Evolutionary conservation across 2,888 invertebrate genomes (phyloP), one percentile per base, ranked within the genome.

Genomic region (Erebia epiphron): DNA sequence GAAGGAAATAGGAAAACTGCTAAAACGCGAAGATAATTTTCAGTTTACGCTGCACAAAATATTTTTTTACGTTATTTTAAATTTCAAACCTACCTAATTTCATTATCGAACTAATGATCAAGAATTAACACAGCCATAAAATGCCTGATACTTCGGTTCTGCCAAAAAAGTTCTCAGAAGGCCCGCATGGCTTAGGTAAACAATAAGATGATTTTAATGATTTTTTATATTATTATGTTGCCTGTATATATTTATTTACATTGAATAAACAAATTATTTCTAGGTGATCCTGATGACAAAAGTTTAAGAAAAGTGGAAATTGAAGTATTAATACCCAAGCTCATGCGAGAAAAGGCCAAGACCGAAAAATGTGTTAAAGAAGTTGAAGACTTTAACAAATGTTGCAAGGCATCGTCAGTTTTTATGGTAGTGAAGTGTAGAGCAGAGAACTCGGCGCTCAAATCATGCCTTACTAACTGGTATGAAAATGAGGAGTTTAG

Each of bases 281-380:
- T 82, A 97, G 98, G 98, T 73, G 97, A 98, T 91, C 98, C 98
- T 1, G 92, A 97, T 77, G 98, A 99, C 86, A 94, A 84, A 81
- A 92, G 93, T n/a, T 87, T 99, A 67, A 94, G 99, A 78, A 97
- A 95, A 94, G 97, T 99, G 2, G 99, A 99, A 90, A 90, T 89
- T 21, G 98, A 98, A 83, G 96, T 99, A 18, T 85, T 98, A 76
- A 97, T 99, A 83, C 97, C 98, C 0, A 97, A 98, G 88, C 95
- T 97, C 80, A 96, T 99, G 94, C 94, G 98, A 77, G 97, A 97
- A 35, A 96, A 95, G 79, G 97, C 98, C 0, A 97, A 95, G 85
- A 83, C 82, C 14, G 96, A 97, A 80, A 97, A 98, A 86, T 99
- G 99, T 87, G 73, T 83, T 0, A 87, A 94, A 76, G 96, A 96